Evolutionary conservation across 2,888 invertebrate species (phyloP).

Genomic region (Tetrapedia diversipes): DNA sequence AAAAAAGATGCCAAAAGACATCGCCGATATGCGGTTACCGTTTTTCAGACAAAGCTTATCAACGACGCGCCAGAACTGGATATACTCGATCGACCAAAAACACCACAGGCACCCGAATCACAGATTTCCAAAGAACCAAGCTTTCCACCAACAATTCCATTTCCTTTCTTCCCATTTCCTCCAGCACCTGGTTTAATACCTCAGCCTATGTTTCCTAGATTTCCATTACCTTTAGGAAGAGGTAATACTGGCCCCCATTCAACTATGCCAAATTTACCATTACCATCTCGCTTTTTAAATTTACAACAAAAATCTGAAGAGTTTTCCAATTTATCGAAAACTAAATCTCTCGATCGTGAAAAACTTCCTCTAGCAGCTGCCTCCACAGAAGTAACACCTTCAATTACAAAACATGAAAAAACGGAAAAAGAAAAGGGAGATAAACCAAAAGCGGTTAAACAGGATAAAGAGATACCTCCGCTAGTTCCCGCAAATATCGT

Average conservation of each 20-base stretch:
- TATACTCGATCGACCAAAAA: conserved; percentile 79
- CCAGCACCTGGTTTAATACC: conserved; percentile 87
- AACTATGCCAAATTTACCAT: conserved; percentile 85
- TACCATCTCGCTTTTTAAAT: conserved; percentile 85
- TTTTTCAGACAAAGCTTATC: conserved; percentile 72
- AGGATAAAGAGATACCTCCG: conserved; percentile 69
- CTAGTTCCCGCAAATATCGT: conserved; percentile 55
- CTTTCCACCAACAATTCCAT: conserved; percentile 84
- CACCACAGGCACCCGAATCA: conserved; percentile 80
- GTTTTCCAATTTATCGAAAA: conserved; percentile 77
- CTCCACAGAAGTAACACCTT: conserved; percentile 83
- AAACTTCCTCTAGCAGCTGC: conserved; percentile 84
- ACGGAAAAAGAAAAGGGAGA: conserved; percentile 81
- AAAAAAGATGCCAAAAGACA: conserved; percentile 23
- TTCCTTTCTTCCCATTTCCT: conserved; percentile 81
- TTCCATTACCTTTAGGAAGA: conserved; percentile 82
- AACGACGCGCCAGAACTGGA: conserved; percentile 73
- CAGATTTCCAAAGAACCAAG: conserved; percentile 77
- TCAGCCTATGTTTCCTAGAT: conserved; percentile 84
- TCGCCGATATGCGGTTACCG: conserved; percentile 48
- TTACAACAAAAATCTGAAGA: conserved; percentile 85
- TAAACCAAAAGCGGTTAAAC: conserved; percentile 72
- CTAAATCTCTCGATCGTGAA: conserved; percentile 84
- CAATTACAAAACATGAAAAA: conserved; percentile 74
- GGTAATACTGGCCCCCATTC: conserved; percentile 85